Evolutionary conservation across 1,140 invertebrate genomes (phyloP).

Genomic region (Bilobella aurantiaca): DNA sequence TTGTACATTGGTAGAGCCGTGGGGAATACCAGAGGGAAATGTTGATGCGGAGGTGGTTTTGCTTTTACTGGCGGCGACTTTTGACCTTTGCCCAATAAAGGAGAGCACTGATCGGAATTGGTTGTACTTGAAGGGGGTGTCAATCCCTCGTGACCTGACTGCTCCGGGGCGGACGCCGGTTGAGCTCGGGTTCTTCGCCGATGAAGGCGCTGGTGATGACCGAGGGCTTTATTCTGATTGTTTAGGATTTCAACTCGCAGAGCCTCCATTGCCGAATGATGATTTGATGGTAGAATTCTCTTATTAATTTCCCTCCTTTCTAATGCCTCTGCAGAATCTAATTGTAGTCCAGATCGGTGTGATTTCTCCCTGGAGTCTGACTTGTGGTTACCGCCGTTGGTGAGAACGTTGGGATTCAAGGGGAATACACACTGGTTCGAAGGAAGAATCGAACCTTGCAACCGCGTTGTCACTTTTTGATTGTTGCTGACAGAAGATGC

Average conservation of each 20-base stretch:
- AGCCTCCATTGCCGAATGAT: conserved; percentile 19
- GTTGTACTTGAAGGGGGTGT: conserved; percentile 17
- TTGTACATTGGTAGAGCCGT: conserved; percentile 25
- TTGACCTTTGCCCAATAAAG: conserved; percentile 15
- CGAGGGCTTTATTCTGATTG: conserved; percentile 13
- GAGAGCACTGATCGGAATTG: conserved; percentile 20
- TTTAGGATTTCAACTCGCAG: conserved; percentile 18
- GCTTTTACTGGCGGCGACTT: background rate
- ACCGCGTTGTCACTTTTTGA: background rate
- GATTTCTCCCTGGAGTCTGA: background rate
- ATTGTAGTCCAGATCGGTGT: background rate
- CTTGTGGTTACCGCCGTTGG: background rate
- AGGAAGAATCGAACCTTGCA: too few species aligned
- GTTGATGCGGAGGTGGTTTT: background rate
- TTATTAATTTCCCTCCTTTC: too few species aligned
- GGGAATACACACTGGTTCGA: background rate
- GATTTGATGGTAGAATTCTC: too few species aligned
- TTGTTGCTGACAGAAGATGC: conserved; percentile 37
- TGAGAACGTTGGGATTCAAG: background rate
- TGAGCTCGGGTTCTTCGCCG: background rate
- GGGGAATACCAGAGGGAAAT: conserved; percentile 15
- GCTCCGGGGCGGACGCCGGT: background rate
- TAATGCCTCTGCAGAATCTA: too few species aligned
- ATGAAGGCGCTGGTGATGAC: conserved; percentile 5
- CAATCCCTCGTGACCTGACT: background rate